Conservation (phyloP, 1,140 invertebrate genomes). For the Pseudomyrmex cubaensis region DNA sequence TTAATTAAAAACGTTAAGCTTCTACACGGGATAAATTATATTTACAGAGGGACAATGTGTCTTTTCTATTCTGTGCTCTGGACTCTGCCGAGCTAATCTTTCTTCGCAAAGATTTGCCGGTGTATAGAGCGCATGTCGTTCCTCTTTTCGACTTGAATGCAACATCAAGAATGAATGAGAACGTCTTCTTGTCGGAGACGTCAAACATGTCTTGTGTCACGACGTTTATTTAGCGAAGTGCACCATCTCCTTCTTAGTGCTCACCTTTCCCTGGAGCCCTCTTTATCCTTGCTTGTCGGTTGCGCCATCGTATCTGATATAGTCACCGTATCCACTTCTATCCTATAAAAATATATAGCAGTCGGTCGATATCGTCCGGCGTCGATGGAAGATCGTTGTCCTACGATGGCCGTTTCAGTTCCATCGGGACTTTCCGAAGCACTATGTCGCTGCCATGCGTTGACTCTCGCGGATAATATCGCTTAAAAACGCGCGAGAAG, state of each 20-base stretch:
- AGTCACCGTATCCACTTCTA: constrained; percentile 50
- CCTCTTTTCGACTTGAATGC: constrained; percentile 21
- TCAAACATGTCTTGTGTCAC: constrained; percentile 48
- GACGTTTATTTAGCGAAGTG: constrained; percentile 70
- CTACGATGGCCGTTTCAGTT: constrained; percentile 47
- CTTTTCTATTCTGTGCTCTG: not conserved
- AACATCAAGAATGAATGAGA: constrained; percentile 14
- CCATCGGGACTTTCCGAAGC: constrained; percentile 34
- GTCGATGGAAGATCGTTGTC: constrained; percentile 56
- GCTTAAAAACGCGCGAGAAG: constrained; percentile 34
- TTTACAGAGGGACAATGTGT: too few species aligned
- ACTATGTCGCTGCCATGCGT: not conserved
- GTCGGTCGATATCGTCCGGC: constrained; percentile 40
- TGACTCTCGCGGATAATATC: constrained; percentile 35
- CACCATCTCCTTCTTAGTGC: constrained; percentile 50
- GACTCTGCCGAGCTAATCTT: not conserved
- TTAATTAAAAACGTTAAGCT: too few species aligned
- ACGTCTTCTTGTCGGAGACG: constrained; percentile 14
- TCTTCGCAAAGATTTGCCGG: not conserved
- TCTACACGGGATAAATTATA: too few species aligned
- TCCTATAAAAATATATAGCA: constrained; percentile 59
- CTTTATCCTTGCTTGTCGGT: constrained; percentile 51
- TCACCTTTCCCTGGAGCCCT: constrained; percentile 48
- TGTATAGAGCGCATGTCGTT: not conserved
- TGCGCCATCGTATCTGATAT: constrained; percentile 54